Evolutionary conservation across 2,888 invertebrate species (phyloP).

Genomic region (Hemithea aestivaria): DNA sequence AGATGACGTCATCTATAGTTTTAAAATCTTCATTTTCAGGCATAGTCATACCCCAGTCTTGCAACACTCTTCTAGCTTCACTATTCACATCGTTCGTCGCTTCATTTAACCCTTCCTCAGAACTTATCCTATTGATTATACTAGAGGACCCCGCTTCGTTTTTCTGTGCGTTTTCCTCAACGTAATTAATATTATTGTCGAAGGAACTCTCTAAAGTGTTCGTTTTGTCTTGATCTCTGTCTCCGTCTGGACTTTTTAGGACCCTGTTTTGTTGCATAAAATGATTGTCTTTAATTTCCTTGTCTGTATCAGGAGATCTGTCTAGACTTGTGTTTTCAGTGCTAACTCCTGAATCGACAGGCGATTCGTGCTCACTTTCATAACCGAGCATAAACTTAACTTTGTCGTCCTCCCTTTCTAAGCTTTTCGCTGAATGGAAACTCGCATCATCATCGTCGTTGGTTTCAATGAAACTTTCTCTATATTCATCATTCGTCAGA

Average conservation of each 20-base stretch:
- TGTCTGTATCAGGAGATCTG: constrained; percentile 80
- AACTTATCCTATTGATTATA: constrained; percentile 44
- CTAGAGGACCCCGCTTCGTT: constrained; percentile 64
- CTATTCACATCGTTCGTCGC: constrained; percentile 31
- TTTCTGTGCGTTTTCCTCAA: constrained; percentile 54
- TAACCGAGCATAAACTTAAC: constrained; percentile 73
- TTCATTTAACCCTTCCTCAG: constrained; percentile 43
- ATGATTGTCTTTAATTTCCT: constrained; percentile 35
- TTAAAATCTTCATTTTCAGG: constrained; percentile 46
- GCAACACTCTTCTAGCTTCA: constrained; percentile 38
- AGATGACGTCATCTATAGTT: constrained; percentile 59
- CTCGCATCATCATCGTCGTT: constrained; percentile 50
- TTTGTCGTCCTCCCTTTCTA: constrained; percentile 52
- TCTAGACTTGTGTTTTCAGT: constrained; percentile 86
- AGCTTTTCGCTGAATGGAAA: constrained; percentile 57
- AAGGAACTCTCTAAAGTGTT: constrained; percentile 55
- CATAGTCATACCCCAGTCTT: constrained; percentile 48
- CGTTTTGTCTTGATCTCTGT: constrained; percentile 17
- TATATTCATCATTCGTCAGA: constrained; percentile 70
- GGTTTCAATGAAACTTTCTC: constrained; percentile 53
- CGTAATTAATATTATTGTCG: constrained; percentile 60
- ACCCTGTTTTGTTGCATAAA: constrained; percentile 71
- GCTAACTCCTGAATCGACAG: constrained; percentile 83
- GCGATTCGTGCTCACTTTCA: constrained; percentile 71
- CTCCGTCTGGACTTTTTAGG: constrained; percentile 31